Evolutionary conservation across 2,113 vertebrate genomes (phyloP), one percentile per base, ranked within the genome.

Genomic region (Rafetus swinhoei): DNA sequence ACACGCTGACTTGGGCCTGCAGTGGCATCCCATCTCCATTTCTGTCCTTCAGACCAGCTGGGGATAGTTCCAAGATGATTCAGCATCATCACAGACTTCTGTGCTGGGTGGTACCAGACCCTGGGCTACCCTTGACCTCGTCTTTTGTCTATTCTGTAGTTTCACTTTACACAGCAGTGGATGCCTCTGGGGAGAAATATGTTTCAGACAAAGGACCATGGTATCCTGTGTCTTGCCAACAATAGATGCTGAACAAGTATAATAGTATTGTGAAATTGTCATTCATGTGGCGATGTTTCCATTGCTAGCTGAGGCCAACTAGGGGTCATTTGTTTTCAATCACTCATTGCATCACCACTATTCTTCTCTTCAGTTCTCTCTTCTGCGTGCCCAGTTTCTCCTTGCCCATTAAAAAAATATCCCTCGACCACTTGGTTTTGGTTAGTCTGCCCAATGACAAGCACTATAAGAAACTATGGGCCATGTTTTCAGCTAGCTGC

Each of bases 21-120:
- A 0, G 82, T 0, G 4, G 0, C 10, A 4, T 35, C 87, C 6
- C 0, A 1, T 81, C 59, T 24, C 22, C 0, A 1, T 1, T 0
- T 77, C 19, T 77, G 39, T 50, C 39, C 74, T 50, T 22, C 35
- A 50, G 39, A 77, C 12, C 65, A 35, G 12, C 24, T 27, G 12
- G 93, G 94, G 55, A 22, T 29, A 19, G 27, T 11, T 60, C 22
- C 56, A 86, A 80, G 77, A 14, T 2, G 62, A 84, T 72, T 32
- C 9, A 0, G 69, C 27, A 79, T 45, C 0, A 0, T 82, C 1
- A 0, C 54, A 56, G 84, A 85, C 59, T 45, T 72, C 65, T 4
- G 1, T 19, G 32, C 65, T 35, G n/a, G 32, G 13, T 72, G 32
- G 18, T 35, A 21, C 65, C 32, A n/a, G 0, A 0, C 74, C 25